A percentile compares a stretch with the other conserved stretches of the same genome.
These are phyloP conservation scores for Eremophila alpestris DNA, from an alignment of 2,797 vertebrate genomes.

Conservation along the genomic window DNA sequence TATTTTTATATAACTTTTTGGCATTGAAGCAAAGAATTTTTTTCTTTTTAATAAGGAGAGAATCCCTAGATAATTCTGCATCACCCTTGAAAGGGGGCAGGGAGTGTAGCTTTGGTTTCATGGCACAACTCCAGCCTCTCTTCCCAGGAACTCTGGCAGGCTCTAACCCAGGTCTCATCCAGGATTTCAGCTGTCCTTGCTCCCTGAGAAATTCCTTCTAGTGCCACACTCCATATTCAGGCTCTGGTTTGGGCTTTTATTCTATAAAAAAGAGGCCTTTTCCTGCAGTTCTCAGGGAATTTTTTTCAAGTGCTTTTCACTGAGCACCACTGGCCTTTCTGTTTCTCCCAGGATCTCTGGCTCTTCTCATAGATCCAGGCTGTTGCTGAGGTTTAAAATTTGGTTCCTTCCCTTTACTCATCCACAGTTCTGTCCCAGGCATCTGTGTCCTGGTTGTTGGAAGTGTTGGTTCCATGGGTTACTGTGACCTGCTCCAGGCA, in stretches of 20 bases:
- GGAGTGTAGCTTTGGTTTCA: background rate
- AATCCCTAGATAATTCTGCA: background rate
- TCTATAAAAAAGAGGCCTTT: background rate
- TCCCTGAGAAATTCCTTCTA: background rate
- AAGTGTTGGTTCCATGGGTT: background rate
- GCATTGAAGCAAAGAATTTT: constrained; percentile 51
- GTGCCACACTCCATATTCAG: no score
- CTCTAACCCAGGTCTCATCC: background rate
- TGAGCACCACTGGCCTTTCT: background rate
- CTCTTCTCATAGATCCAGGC: background rate
- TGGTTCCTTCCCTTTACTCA: background rate
- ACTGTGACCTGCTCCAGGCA: background rate
- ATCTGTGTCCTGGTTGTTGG: background rate
- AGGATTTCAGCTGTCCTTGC: background rate
- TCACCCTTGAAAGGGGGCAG: background rate
- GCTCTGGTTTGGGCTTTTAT: background rate
- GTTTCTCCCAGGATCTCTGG: background rate
- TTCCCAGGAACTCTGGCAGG: background rate
- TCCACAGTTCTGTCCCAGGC: background rate
- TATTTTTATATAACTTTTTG: constrained; percentile 68
- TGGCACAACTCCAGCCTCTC: background rate
- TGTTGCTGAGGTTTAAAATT: background rate
- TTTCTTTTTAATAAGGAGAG: constrained; percentile 12
- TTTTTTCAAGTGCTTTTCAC: background rate
- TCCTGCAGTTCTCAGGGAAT: background rate